Evolutionary conservation across 1,140 invertebrate species (phyloP).

Genomic region (Drosophila jambulina): DNA sequence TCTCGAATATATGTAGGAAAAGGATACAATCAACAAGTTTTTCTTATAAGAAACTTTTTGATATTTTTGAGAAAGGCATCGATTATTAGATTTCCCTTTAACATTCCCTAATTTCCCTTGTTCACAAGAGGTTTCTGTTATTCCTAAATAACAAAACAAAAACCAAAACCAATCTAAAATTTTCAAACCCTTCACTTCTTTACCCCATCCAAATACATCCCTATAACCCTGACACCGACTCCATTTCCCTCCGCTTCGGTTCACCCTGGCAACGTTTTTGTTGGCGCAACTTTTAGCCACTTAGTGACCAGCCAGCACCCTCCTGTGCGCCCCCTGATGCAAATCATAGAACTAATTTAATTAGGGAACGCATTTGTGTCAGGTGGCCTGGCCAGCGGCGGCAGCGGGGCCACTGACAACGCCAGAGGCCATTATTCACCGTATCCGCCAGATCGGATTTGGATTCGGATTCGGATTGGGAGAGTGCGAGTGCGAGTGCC

Average conservation of each 20-base stretch:
- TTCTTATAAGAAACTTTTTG: too few species aligned
- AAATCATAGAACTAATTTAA: constrained; percentile 53
- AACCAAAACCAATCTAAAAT: neutral
- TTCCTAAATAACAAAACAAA: neutral
- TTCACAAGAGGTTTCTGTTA: neutral
- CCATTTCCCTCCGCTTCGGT: neutral
- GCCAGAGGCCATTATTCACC: constrained; percentile 43
- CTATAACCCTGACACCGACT: neutral
- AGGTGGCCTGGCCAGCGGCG: constrained; percentile 27
- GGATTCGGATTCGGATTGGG: constrained; percentile 1
- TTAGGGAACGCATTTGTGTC: constrained; percentile 51
- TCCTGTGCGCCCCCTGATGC: constrained; percentile 1
- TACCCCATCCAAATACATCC: neutral
- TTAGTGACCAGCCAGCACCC: neutral
- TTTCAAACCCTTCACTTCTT: neutral
- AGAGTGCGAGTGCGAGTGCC: neutral
- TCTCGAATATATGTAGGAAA: too few species aligned
- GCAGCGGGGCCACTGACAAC: constrained; percentile 17
- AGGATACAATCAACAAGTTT: too few species aligned
- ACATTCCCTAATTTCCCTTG: neutral
- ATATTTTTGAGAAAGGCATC: neutral
- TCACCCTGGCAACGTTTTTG: neutral
- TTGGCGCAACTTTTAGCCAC: neutral
- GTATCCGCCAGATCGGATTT: constrained; percentile 28
- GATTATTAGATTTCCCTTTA: neutral